Base-by-base conservation (phyloP, 35 echinoderm and acorn worm genomes). In the Heliocidaris tuberculata region DNA sequence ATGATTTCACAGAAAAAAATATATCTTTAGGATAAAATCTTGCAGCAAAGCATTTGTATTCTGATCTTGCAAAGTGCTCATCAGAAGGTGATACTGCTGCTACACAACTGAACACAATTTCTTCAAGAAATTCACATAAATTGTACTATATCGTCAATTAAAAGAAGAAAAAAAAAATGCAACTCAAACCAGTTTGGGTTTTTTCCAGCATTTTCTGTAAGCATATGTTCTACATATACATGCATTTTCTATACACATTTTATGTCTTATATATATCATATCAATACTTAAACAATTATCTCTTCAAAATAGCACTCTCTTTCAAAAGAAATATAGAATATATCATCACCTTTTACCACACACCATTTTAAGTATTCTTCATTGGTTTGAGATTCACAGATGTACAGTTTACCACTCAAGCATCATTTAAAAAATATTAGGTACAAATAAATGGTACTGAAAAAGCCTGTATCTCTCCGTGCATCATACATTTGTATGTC, bases 301-400 rank as follows among this genome's bases (percentile, higher is more conserved):
- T 78, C 65, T 78, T 24, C 65, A 78, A 78, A 78, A 78, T 78
- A 78, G 65, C 65, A 78, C 65, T 78, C 27, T 78, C 35, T 78
- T 78, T 78, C 65, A 78, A 78, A 78, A 78, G 65, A 78, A 78
- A 78, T 78, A 78, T 78, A 78, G 65, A 78, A 78, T 78, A 78
- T 78, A 78, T 27, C 65, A 78, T 27, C 65, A 27, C 65, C 65
- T 78, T 24, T 70, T 16, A 70, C 65, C 65, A 78, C 65, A 78
- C 65, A 78, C 65, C 65, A 78, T 78, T 27, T 24, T 5, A 78
- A 27, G 19, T 27, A 27, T 78, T n/a, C 27, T 78, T 78, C 65
- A 78, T 78, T 78, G 61, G 61, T 27, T 56, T 78, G 65, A 78
- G 27, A 78, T 56, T 78, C 65, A 78, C 7, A 42, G 35, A 42